Conservation (phyloP, 2,113 vertebrate species). For the Sylvietta virens region DNA sequence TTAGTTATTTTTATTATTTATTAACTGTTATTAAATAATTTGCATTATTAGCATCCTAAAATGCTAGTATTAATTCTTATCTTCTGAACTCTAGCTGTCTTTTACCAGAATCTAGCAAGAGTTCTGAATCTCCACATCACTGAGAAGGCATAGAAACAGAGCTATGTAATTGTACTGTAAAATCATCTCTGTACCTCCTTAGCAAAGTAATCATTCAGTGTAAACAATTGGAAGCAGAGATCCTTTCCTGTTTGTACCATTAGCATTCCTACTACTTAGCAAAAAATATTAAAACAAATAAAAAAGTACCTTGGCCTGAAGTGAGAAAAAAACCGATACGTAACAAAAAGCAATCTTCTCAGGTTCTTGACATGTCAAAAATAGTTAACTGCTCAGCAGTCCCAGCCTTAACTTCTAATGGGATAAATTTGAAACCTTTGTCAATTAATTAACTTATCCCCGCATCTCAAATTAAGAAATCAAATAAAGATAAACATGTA, state of each 20-base stretch:
- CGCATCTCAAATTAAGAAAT: slow-evolving; percentile 49
- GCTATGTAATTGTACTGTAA: not conserved
- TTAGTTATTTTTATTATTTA: not conserved
- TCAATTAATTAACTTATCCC: slow-evolving; percentile 51
- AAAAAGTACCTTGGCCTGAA: not conserved
- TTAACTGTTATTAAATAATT: not conserved
- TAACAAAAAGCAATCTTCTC: not conserved
- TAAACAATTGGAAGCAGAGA: not conserved
- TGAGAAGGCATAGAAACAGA: not conserved
- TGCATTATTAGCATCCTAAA: not conserved
- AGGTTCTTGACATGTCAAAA: not conserved
- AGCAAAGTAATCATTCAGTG: slow-evolving; percentile 18
- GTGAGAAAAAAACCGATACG: not conserved
- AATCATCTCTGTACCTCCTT: not conserved
- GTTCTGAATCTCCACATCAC: not conserved
- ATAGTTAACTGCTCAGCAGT: not conserved
- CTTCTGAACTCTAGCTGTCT: not conserved
- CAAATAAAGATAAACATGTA: slow-evolving; percentile 53
- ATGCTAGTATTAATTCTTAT: not conserved
- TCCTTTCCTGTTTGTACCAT: not conserved
- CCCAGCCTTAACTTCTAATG: slow-evolving; percentile 1
- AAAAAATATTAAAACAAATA: slow-evolving; percentile 22
- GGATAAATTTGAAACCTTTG: slow-evolving; percentile 36
- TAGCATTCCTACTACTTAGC: not conserved
- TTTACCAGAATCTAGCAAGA: not conserved